Base-by-base conservation (phyloP, 2,888 invertebrate species). In the Sesamia inferens region DNA sequence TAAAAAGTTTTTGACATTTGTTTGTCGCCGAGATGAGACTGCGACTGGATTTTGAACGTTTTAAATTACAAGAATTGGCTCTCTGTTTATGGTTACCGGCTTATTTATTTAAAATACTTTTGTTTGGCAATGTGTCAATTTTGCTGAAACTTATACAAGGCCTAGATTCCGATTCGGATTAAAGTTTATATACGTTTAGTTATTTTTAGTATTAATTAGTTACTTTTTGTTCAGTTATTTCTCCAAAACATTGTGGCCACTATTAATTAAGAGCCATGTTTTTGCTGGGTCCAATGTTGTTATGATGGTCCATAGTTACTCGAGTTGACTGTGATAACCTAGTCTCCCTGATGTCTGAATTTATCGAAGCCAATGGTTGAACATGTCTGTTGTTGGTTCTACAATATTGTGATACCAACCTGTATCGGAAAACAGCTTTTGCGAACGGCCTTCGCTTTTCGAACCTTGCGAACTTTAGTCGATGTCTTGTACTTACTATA, bases 331-430 rank as follows among this genome's bases (percentile, higher is more conserved):
- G 19, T 61, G 6, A 39, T 51, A n/a, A 51, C 14, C 39, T 78
- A 59, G 48, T 44, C 16, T 66, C 55, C 44, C 55, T 44, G 73
- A 39, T 57, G 42, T 78, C 42, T 24, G 48, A 51, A 66, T 24
- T 51, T 57, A 78, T 57, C 51, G 51, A 77, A 78, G 76, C 76
- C 73, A 78, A 78, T 71, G 62, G 67, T 69, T 68, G 66, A 42
- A 63, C 63, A 59, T 70, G 83, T 39, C 31, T 54, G 54, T 65
- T 64, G 48, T 82, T 82, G 82, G 81, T 82, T 80, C 71, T 80
- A 79, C 68, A 31, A 76, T 57, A 69, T 58, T 57, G 55, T 66
- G 75, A 82, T 82, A 81, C 81, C 79, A 78, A 84, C 79, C 81
- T 81, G 48, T 57, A 69, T 75, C 58, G 82, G 75, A 71, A 81